A percentile compares a stretch with the other conserved stretches of the same genome.
Conservation (phyloP, 2,888 invertebrate species). For the Machimus rusticus region DNA sequence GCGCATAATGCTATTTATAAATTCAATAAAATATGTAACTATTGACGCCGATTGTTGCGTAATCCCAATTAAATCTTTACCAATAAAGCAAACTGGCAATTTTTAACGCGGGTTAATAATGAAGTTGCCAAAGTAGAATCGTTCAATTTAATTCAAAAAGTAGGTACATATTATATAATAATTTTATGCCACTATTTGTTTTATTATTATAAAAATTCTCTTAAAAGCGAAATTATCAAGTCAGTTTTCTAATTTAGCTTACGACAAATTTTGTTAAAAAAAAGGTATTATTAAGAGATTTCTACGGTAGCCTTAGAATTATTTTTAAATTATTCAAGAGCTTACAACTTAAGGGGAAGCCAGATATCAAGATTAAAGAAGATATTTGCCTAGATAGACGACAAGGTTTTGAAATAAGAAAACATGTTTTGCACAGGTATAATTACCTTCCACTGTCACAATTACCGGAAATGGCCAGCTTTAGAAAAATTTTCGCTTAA, state of each 20-base stretch:
- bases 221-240: too few relatives aligned
- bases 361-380: neutral
- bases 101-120: too few relatives aligned
- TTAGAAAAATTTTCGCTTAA: conserved; percentile 25
- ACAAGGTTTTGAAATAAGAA: neutral
- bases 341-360: neutral
- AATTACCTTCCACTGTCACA: conserved; percentile 6
- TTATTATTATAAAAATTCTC: too few relatives aligned
- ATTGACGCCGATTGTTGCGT: too few relatives aligned
- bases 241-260: neutral
- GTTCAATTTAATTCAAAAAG: too few relatives aligned
- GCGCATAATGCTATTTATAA: too few relatives aligned
- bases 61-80: too few relatives aligned
- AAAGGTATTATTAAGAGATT: neutral
- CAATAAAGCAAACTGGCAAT: too few relatives aligned
- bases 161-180: too few relatives aligned
- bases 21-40: too few relatives aligned
- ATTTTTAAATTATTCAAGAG: neutral
- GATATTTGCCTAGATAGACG: neutral
- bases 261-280: neutral
- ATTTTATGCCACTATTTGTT: too few relatives aligned
- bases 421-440: neutral
- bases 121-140: too few relatives aligned
- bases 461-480: conserved; percentile 36
- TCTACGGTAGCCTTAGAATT: neutral